Base-by-base conservation (phyloP, 1,140 invertebrate species). In the Zeugodacus cucurbitae region DNA sequence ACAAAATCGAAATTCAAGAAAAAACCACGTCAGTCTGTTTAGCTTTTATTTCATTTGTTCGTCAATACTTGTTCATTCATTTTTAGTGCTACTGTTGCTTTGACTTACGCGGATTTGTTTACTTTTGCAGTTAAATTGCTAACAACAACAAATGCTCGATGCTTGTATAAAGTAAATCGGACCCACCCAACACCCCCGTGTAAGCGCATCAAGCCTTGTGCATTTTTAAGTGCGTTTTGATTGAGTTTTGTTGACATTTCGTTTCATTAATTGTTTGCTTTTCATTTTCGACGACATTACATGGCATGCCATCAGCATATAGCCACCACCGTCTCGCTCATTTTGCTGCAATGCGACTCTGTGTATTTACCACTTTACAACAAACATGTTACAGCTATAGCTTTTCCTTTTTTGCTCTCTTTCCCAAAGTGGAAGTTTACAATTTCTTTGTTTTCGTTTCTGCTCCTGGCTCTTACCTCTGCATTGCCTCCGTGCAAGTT, bases 171-270 rank as follows among this genome's bases (percentile, higher is more conserved):
- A 20, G 74, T 41, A 48, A 54, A 74, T 54, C 74, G 29, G 2
- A 82, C 26, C 26, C 74, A 82, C n/a, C 10, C 34, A 62, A 74
- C 20, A 32, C 67, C 2, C 67, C 2, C n/a, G 3, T 32, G 20
- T 32, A 59, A 58, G 48, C 85, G 17, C 34, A 22, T 62, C 41
- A 44, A 87, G 41, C 62, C 87, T 87, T 87, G 58, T 67, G 87
- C 87, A 87, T 87, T 87, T 62, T 87, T 67, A 87, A 87, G 62
- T 87, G 87, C 87, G 58, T 87, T 67, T 67, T 87, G 87, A 87
- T 87, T 87, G 87, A 86, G 85, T 86, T 86, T 86, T 59, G 85
- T 86, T 86, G 85, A 86, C 85, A 86, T 86, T 86, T 87, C 87
- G 41, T 48, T 62, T 87, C 54, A 87, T 87, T 59, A 64, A 64